A percentile compares a stretch with the other conserved stretches of the same genome.
phyloP scores from a whole-genome alignment of 2,888 invertebrate species.

The Eupithecia tripunctaria region DNA sequence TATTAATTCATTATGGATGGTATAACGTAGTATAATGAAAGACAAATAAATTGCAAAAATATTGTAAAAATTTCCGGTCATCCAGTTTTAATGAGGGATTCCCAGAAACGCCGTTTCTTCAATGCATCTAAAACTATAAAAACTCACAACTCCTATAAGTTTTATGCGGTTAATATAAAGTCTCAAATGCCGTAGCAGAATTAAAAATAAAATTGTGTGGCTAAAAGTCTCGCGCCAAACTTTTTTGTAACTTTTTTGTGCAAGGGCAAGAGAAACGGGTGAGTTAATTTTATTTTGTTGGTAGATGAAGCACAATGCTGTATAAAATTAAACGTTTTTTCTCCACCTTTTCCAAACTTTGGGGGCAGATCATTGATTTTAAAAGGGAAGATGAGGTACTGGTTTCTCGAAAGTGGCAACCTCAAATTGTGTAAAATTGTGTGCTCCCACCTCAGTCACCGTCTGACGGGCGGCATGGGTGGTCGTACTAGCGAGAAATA shows the following conservation, averaged over 20 bases:
- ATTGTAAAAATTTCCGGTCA: neutral
- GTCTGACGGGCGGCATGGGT: no score
- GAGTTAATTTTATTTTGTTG: neutral
- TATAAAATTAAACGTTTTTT: neutral
- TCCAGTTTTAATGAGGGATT: constrained; percentile 4
- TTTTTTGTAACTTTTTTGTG: constrained; percentile 54
- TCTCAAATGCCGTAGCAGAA: constrained; percentile 27
- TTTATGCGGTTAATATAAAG: constrained; percentile 26
- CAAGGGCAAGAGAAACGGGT: constrained; percentile 47
- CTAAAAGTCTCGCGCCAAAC: constrained; percentile 52
- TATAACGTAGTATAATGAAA: neutral
- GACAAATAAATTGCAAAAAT: neutral
- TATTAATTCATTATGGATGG: no score
- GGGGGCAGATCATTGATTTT: no score
- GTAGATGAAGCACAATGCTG: neutral
- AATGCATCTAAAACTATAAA: constrained; percentile 5
- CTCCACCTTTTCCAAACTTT: no score
- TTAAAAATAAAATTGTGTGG: constrained; percentile 28
- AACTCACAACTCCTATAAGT: neutral
- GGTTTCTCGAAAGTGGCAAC: no score
- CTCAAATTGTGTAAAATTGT: no score
- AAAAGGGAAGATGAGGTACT: no score
- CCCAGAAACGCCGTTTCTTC: neutral
- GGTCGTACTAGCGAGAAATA: no score
- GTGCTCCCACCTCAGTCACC: no score